phyloP scores from a whole-genome alignment of 2,113 vertebrate genomes.

The Sebastes fasciatus region DNA sequence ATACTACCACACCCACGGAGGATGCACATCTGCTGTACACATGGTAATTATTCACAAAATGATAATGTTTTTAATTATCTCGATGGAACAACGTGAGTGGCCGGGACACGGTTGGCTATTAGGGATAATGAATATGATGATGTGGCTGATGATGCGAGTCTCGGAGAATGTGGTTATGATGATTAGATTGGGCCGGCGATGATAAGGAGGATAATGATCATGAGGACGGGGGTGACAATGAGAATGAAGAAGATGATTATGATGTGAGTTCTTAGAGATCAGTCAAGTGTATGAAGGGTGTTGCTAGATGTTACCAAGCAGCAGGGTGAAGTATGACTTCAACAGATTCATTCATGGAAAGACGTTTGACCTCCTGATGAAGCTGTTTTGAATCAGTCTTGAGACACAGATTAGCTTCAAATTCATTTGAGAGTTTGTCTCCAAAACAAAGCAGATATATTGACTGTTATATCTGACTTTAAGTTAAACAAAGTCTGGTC shows the following conservation, averaged over 20 bases:
- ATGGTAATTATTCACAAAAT: slow-evolving; percentile 32
- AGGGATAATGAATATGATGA: background rate
- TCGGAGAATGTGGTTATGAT: background rate
- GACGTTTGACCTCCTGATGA: background rate
- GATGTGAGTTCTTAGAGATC: background rate
- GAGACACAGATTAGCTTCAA: background rate
- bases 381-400: background rate
- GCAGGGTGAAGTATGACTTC: background rate
- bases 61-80: slow-evolving; percentile 40
- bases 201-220: background rate
- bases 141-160: slow-evolving; percentile 11
- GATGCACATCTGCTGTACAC: slow-evolving; percentile 59
- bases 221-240: background rate
- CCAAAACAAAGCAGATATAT: background rate
- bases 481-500: background rate
- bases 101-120: background rate
- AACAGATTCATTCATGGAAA: background rate
- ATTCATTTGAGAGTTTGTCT: background rate
- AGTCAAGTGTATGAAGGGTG: background rate
- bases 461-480: background rate
- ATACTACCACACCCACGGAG: accelerated
- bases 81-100: background rate
- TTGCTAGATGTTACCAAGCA: background rate
- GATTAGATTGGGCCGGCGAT: background rate
- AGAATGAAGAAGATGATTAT: background rate